Base-by-base conservation (phyloP, 1,140 invertebrate genomes). In the Philaenus spumarius region DNA sequence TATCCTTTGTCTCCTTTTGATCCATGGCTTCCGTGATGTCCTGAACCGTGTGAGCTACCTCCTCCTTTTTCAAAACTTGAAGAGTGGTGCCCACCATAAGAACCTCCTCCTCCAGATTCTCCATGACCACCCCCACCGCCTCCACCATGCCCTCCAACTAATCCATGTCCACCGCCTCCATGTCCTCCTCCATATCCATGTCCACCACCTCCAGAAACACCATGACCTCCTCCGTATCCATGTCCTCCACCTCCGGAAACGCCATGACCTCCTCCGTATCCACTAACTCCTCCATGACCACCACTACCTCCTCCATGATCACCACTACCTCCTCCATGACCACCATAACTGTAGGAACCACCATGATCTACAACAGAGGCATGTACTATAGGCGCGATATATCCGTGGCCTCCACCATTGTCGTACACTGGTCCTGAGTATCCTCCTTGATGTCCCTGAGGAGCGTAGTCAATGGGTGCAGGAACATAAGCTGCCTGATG, bases 1-100 rank as follows among this genome's bases (percentile, higher is more conserved):
- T 79, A 73, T 0, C 75, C 75, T 52, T 79, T 75, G 30, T 80
- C 75, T 0, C 73, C 78, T 62, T 84, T 82, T 6, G 81, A 75
- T 0, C 82, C 82, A 19, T 82, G 72, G 24, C 72, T 73, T 48
- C 71, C 69, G 59, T 81, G 78, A 51, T 81, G 78, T 48, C 80
- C 76, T 6, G 77, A 68, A 60, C 82, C 77, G 52, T 82, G 75
- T 47, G 82, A 76, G 30, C 78, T 74, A 0, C 79, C 80, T 0
- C 74, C 79, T 26, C 82, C 82, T 37, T 78, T 75, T 40, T 81
- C 76, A 22, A 46, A 57, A 23, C 34, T 23, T 9, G 23, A 26
- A 1, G 48, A 30, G 12, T 51, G 23, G 24, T 26, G 48, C 2
- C 30, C 24, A 26, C 72, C 71, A 43, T 78, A 72, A 30, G 3